Conservation (phyloP, 2,797 vertebrate species). For the Sebastes wilsoni region DNA sequence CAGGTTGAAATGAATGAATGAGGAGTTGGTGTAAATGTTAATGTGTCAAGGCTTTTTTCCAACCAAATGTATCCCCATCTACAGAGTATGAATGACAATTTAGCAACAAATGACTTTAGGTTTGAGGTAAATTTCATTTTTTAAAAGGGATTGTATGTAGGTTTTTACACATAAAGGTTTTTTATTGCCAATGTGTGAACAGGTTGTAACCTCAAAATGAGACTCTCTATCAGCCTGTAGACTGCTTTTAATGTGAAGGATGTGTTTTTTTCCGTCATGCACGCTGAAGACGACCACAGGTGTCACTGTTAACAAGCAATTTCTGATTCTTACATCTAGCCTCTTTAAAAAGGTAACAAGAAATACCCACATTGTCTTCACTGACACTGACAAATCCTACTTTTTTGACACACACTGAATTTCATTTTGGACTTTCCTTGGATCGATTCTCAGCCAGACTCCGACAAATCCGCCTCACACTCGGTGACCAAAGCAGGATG, state of each 20-base stretch:
- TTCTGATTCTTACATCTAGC: no score
- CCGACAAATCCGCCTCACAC: background rate
- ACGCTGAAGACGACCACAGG: no score
- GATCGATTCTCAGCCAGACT: no score
- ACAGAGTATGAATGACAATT: no score
- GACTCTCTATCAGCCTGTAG: no score
- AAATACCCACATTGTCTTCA: background rate
- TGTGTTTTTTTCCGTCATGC: no score
- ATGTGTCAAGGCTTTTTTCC: background rate
- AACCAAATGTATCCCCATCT: background rate
- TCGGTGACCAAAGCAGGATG: background rate
- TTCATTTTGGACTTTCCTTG: background rate
- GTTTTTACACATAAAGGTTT: background rate
- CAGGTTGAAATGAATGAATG: background rate
- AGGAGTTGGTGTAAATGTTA: background rate
- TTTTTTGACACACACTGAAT: background rate
- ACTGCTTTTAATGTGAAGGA: no score
- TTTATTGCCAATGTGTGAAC: background rate
- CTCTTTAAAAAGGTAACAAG: fast-evolving
- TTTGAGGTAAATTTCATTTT: background rate
- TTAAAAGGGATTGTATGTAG: no score
- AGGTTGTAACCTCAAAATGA: no score
- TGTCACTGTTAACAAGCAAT: no score
- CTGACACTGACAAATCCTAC: background rate
- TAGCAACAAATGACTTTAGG: background rate